A percentile compares a stretch with the other conserved stretches of the same genome.
phyloP scores from a whole-genome alignment of 2,113 vertebrate species.

The Mormoops blainvillei region DNA sequence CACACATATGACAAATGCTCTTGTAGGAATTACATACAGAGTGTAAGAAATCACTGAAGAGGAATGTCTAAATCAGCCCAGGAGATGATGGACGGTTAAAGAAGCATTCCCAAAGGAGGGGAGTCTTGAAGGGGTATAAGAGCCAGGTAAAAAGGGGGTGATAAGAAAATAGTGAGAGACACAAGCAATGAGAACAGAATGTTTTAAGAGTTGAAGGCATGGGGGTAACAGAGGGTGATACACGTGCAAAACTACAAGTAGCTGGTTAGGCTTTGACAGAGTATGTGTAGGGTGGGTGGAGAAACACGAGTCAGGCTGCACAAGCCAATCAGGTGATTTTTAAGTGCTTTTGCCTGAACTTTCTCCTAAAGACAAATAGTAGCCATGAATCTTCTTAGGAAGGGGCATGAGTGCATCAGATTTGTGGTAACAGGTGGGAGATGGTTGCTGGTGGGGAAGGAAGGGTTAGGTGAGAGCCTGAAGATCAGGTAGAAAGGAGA shows the following conservation, averaged over 20 bases:
- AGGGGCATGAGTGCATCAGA: background rate
- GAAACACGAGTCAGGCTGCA: background rate
- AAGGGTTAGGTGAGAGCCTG: background rate
- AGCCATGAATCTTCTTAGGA: background rate
- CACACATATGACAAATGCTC: background rate
- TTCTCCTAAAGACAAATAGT: background rate
- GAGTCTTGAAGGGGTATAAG: background rate
- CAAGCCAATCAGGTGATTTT: background rate
- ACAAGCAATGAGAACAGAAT: background rate
- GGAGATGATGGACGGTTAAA: background rate
- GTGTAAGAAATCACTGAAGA: background rate
- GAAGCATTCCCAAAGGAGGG: background rate
- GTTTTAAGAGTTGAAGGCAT: background rate
- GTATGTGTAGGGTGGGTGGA: fast-evolving
- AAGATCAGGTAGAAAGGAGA: background rate
- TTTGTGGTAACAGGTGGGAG: background rate
- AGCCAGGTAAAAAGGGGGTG: background rate
- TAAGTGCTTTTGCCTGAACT: background rate
- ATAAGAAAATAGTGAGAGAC: background rate
- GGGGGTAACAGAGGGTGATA: background rate
- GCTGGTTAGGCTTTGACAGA: background rate
- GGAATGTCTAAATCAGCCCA: background rate
- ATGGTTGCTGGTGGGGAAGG: background rate
- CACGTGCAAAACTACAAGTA: background rate
- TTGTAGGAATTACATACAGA: background rate